These are phyloP conservation scores for Amphipoea lucens DNA, from an alignment of 2,888 invertebrate genomes.

Conservation along the genomic window DNA sequence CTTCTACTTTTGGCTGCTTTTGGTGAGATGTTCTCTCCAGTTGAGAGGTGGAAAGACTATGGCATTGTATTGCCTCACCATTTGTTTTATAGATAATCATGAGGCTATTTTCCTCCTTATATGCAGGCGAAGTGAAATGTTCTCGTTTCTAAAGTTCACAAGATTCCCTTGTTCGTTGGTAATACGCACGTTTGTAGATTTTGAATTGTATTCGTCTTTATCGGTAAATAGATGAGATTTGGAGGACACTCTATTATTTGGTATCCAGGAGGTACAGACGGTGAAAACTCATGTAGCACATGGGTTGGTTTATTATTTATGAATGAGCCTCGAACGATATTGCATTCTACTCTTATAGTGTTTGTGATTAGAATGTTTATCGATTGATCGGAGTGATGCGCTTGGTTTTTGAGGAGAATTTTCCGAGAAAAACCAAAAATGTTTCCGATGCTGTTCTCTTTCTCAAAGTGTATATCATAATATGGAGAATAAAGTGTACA, in stretches of 20 bases:
- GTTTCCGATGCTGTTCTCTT: slow-evolving; percentile 16
- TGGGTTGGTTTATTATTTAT: slow-evolving; percentile 38
- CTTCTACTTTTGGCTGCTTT: neutral
- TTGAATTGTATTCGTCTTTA: slow-evolving; percentile 1
- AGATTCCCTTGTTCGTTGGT: neutral
- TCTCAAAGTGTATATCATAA: slow-evolving; percentile 5
- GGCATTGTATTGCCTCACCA: neutral
- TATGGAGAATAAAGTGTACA: slow-evolving; percentile 1
- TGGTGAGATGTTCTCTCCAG: neutral
- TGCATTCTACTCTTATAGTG: slow-evolving; percentile 46
- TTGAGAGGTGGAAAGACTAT: slow-evolving; percentile 4
- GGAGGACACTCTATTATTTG: slow-evolving; percentile 2
- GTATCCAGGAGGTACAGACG: slow-evolving; percentile 1
- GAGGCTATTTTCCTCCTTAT: neutral
- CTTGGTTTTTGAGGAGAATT: slow-evolving; percentile 6
- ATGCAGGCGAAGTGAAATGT: neutral
- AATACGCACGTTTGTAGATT: neutral
- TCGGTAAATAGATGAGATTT: neutral
- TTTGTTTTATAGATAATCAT: slow-evolving; percentile 4
- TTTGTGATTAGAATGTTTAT: slow-evolving; percentile 4
- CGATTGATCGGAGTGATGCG: neutral
- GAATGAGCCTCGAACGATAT: slow-evolving; percentile 43
- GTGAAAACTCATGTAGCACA: slow-evolving; percentile 27
- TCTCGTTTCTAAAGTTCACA: slow-evolving; percentile 8
- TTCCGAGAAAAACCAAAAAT: slow-evolving; percentile 19